Evolutionary conservation across 2,113 vertebrate species (phyloP), one percentile per base, ranked within the genome.

Genomic region (Triplophysa siluroides): DNA sequence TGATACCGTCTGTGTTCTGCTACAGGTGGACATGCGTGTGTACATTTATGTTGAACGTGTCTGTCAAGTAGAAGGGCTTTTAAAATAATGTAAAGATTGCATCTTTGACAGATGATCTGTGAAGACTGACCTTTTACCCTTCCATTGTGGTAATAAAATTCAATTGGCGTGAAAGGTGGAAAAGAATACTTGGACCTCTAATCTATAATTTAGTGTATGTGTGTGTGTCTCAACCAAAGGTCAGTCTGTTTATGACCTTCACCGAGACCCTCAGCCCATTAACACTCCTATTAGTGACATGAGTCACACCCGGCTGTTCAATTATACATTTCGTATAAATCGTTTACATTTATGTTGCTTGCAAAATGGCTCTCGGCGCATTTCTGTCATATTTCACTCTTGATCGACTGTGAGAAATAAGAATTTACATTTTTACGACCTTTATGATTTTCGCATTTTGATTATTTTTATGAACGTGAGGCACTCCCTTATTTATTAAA

Each of bases 171-270:
- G 67, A 43, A 63, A 23, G 33, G 26, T 47, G 73, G 71, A 73
- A 63, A 76, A 23, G 56, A 62, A 63, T 76, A 63, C 58, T 38
- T 63, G 41, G 23, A 18, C 38, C 41, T 76, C 41, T 18, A 19
- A 60, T 78, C 78, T 24, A 66, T 71, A 2, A 68, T 71, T 71
- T 58, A 65, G 26, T 24, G 47, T 14, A 1, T 76, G 24, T 81
- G 66, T 26, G 60, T 83, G 68, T 21, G 9, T 7, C 65, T 11
- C 61, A 67, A 11, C 21, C 50, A 21, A 71, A 85, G 85, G 84
- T 86, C 84, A 83, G n/a, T 19, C 5, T 56, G 58, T 29, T 33
- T 29, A 58, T 62, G 81, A 84, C 86, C 83, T 67, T 78, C 78
- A 67, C 76, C 58, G 38, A 38, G 76, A 29, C 45, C 24, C 12